A percentile compares a stretch with the other conserved stretches of the same genome.
Evolutionary conservation across 2,113 vertebrate genomes (phyloP).

Genomic region (Catharus minimus): DNA sequence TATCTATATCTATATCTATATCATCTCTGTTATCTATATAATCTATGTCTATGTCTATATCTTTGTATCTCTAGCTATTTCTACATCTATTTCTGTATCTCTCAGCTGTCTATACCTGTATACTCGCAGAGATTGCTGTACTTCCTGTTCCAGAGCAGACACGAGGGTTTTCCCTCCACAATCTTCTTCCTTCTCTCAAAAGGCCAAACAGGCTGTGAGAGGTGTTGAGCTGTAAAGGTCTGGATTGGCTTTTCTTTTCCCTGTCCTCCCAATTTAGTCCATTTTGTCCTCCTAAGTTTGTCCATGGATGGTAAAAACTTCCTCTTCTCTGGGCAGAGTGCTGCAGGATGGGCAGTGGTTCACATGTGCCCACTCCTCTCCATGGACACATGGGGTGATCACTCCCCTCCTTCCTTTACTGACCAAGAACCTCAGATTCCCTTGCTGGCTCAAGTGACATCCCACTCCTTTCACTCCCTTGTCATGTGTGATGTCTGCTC

Average conservation of each 20-base stretch:
- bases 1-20: too few species aligned
- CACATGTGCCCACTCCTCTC: background rate
- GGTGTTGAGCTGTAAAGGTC: background rate
- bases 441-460: background rate
- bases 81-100: background rate
- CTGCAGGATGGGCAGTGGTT: background rate
- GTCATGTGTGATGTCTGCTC: background rate
- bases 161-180: fast-evolving
- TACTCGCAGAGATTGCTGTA: background rate
- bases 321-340: background rate
- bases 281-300: background rate
- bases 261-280: background rate
- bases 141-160: background rate
- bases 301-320: background rate
- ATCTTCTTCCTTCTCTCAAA: background rate
- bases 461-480: background rate
- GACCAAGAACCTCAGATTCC: background rate
- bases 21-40: too few species aligned
- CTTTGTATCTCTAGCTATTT: background rate
- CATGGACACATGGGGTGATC: fast-evolving
- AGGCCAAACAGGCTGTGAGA: background rate
- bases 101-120: background rate
- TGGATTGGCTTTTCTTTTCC: background rate
- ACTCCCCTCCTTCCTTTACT: background rate
- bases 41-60: too few species aligned